Conservation (phyloP, 2,113 vertebrate species). For the Alectura lathami region DNA sequence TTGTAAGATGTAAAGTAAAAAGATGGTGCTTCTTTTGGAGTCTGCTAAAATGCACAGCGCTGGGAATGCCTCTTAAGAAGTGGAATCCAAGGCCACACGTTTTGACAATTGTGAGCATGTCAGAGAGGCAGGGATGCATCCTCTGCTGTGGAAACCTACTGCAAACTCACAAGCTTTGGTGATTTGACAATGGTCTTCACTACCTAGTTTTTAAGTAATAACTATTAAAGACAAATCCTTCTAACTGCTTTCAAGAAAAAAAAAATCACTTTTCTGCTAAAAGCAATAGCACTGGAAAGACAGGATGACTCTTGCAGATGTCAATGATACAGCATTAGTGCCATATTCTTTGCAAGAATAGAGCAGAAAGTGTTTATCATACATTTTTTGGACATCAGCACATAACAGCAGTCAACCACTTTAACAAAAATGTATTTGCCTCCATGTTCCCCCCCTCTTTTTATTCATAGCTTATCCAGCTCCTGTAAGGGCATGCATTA, state of each 20-base stretch:
- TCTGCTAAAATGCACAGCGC: background rate
- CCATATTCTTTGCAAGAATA: conserved; percentile 36
- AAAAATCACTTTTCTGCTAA: background rate
- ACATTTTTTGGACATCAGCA: conserved; percentile 39
- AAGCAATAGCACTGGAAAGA: background rate
- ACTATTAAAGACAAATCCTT: background rate
- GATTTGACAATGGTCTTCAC: background rate
- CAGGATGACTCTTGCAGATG: background rate
- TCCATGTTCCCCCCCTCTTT: conserved; percentile 50
- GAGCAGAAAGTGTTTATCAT: conserved; percentile 59
- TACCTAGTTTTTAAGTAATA: conserved; percentile 14
- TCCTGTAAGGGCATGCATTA: conserved; percentile 87
- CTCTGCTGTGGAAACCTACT: background rate
- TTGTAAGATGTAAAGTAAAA: background rate
- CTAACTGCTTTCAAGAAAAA: background rate
- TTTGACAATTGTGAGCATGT: background rate
- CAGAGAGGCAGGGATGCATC: background rate
- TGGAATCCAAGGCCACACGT: background rate
- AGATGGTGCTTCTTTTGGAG: background rate
- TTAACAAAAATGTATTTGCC: conserved; percentile 72
- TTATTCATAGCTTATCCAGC: conserved; percentile 74
- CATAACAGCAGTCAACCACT: conserved; percentile 67
- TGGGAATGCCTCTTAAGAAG: background rate
- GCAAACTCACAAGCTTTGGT: background rate
- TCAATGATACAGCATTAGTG: background rate